Evolutionary conservation across 2,888 invertebrate genomes (phyloP), one percentile per base, ranked within the genome.

Genomic region (Therioaphis trifolii): DNA sequence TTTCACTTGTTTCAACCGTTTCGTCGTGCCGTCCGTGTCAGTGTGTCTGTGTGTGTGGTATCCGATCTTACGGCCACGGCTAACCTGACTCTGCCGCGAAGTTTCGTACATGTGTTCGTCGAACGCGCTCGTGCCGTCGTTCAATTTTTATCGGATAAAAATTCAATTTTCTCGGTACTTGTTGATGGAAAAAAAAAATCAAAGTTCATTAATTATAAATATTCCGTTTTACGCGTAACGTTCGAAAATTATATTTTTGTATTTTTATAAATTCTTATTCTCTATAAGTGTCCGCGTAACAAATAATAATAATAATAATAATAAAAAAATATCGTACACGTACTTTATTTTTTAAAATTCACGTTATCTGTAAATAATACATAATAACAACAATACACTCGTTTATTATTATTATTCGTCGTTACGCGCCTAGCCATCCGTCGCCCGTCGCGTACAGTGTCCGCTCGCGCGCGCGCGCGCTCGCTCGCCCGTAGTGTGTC

Each of bases 1-100:
- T 85, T 85, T 85, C 85, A 85, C 85, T 85, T 85, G 84, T 85
- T 85, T 84, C 78, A 84, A 49, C 84, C 69, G 77, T 84, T 77
- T 71, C 78, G 77, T 69, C 68, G 76, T 77, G 77, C 74, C 74
- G 84, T 77, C 78, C 75, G 75, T 77, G 77, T 77, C 84, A 84
- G 69, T 77, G 77, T 77, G 77, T 77, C 84, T 77, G 80, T 82
- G 80, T 82, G 80, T 82, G 80, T 82, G 80, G 80, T 82, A 63
- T 74, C 72, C 71, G 72, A 63, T 74, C 80, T 63, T 63, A 72
- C 80, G 72, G 72, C 80, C 80, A 40, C 80, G 46, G 63, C 61
- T 82, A 74, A 82, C 80, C 35, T 49, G 80, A 63, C 80, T 72
- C 72, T 63, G 24, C 35, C 49, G 71, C 80, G 80, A 82, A 82